Evolutionary conservation across 2,888 invertebrate genomes (phyloP), one percentile per base, ranked within the genome.

Genomic region (Isotomurus palustris): DNA sequence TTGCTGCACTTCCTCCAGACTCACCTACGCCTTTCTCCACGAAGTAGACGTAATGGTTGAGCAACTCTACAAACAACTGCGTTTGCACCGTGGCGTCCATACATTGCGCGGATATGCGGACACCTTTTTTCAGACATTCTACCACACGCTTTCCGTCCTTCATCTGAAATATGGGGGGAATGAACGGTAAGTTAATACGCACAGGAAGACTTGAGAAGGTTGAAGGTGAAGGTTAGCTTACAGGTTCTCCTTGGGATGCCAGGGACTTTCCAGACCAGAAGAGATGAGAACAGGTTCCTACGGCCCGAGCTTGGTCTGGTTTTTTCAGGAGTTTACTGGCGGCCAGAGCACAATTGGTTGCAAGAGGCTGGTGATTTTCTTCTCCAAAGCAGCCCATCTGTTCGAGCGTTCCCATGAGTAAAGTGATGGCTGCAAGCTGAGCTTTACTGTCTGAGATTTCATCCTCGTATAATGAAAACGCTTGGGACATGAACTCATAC

Each of bases 391-490:
- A 96, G 62, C 86, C 84, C 79, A 94, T 91, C 75, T 92, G 90
- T 75, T 97, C 94, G 67, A 97, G 86, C 0, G 96, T 94, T 40
- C 91, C 94, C 58, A 95, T 92, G 55, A 99, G 91, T 29, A 97
- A 80, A 0, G 93, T 93, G 54, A 99, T 93, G 38, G 96, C 95
- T 0, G 95, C 91, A 60, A 97, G 76, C 75, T 99, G 97, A 1
- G 95, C 92, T 75, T 94, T 94, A 56, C 93, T 93, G 76, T 97
- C 97, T 1, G 92, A 91, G 72, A 99, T 92, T 78, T 97, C 97
- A 75, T 99, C 99, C 76, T 99, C 97, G 75, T 97, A 99, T 53
- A 99, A 76, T 0, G 95, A 91, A 77, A 99, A 97, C 0, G 96
- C 93, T 79, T 88, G 88, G 22, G 96, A 94, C 75, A 99, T 86